A percentile compares a stretch with the other conserved stretches of the same genome.
phyloP scores from a whole-genome alignment of 2,113 vertebrate genomes.

The Pollachius pollachius region DNA sequence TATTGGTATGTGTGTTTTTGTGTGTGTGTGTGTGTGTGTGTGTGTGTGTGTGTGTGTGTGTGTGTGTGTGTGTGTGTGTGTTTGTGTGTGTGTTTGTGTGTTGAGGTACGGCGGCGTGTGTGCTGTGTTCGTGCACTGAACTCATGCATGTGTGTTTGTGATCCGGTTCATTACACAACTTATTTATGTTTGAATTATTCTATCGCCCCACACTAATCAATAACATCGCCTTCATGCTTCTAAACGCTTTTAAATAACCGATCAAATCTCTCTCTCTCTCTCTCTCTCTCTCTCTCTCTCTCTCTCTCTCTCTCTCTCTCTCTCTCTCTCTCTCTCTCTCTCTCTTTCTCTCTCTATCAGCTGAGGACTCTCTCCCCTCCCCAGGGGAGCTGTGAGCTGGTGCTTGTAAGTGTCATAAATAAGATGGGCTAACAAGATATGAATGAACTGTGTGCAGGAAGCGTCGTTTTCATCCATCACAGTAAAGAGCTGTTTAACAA shows the following conservation, averaged over 20 bases:
- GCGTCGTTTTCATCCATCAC: constrained; percentile 83
- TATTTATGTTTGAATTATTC: constrained; percentile 16
- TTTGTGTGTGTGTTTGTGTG: too few species aligned
- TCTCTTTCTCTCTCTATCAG: constrained; percentile 79
- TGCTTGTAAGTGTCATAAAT: constrained; percentile 84
- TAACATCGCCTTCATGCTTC: constrained; percentile 78
- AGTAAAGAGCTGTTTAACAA: constrained; percentile 83
- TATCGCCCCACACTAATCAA: constrained; percentile 67
- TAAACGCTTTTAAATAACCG: constrained; percentile 82
- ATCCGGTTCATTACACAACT: neutral
- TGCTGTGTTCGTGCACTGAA: neutral
- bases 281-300: too few species aligned
- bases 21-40: too few species aligned
- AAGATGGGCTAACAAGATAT: constrained; percentile 86
- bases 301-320: too few species aligned
- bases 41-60: too few species aligned
- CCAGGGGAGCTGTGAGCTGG: constrained; percentile 52
- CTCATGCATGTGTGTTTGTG: neutral
- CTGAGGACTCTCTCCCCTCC: constrained; percentile 75
- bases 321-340: too few species aligned
- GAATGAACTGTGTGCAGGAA: constrained; percentile 83
- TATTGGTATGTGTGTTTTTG: too few species aligned
- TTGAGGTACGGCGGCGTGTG: too few species aligned
- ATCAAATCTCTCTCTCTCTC: constrained; percentile 56
- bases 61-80: too few species aligned